Evolutionary conservation across 37 sponge, comb jelly and placozoan genomes (phyloP), one percentile per base, ranked within the genome.

Genomic region (Ianthella basta): DNA sequence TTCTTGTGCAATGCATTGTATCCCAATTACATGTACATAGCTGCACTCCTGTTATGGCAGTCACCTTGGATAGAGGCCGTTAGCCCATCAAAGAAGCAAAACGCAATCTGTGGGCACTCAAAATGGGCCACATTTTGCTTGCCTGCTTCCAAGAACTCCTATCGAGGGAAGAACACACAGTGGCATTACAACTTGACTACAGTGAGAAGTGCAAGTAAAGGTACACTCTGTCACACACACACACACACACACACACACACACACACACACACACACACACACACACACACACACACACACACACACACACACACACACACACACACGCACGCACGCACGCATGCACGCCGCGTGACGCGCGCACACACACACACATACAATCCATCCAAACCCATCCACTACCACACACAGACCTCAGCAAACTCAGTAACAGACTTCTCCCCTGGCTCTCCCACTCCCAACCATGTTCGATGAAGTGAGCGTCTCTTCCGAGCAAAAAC

Each of bases 81-180:
- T 50, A 88, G 59, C 1, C 88, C 88, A 75, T 88, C 88, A 75
- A 82, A 88, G 55, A 88, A 88, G 34, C 36, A 83, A 74, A 88
- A 88, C 14, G 55, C 30, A 13, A 82, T 59, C 21, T 30, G 14
- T 19, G 88, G 88, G 59, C 77, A 34, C 24, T 72, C 27, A 39
- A 63, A 82, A n/a, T 57, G 57, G 72, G 35, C 27, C 10, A 14
- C 61, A 50, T 88, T 82, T 67, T 88, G 88, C 15, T 60, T 23
- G 41, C 83, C 41, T 8, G 88, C 83, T 21, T 75, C 59, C 21
- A 83, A 20, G 8, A 72, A 83, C 29, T 88, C 83, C 50, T 44
- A 8, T 8, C 3, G 8, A 3, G 8, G 6, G 50, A 44, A 8
- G 50, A 3, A 8, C 8, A 44, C 50, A 44, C 50, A 44, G 50